These are phyloP conservation scores for Coenonympha arcania DNA, from an alignment of 2,888 invertebrate species.

Conservation along the genomic window DNA sequence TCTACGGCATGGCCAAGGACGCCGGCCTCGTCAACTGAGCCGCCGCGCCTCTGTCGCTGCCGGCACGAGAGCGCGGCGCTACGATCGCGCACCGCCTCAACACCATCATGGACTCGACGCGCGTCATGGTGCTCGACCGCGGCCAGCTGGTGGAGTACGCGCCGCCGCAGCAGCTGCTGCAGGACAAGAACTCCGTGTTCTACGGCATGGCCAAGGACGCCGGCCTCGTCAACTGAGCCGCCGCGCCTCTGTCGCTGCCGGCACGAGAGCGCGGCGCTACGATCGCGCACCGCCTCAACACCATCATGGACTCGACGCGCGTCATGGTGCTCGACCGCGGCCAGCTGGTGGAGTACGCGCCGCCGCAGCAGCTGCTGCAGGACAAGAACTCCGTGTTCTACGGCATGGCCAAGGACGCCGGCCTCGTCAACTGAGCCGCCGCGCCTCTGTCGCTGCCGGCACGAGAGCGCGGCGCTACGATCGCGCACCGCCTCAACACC, in stretches of 20 bases:
- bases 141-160: constrained; percentile 86
- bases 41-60: no score
- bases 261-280: constrained; percentile 95
- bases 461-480: no score
- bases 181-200: constrained; percentile 80
- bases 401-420: constrained; percentile 90
- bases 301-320: constrained; percentile 91
- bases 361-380: constrained; percentile 79
- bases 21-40: constrained; percentile 77
- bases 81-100: constrained; percentile 95
- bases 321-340: constrained; percentile 88
- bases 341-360: constrained; percentile 83
- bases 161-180: constrained; percentile 79
- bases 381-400: constrained; percentile 82
- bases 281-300: constrained; percentile 94
- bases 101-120: constrained; percentile 92
- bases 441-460: no score
- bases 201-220: constrained; percentile 91
- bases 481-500: no score
- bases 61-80: no score
- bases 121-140: constrained; percentile 86
- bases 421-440: constrained; percentile 70
- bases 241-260: no score
- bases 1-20: constrained; percentile 90
- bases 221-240: constrained; percentile 72